phyloP scores from a whole-genome alignment of 2,113 vertebrate genomes.

The Macrotus californicus region DNA sequence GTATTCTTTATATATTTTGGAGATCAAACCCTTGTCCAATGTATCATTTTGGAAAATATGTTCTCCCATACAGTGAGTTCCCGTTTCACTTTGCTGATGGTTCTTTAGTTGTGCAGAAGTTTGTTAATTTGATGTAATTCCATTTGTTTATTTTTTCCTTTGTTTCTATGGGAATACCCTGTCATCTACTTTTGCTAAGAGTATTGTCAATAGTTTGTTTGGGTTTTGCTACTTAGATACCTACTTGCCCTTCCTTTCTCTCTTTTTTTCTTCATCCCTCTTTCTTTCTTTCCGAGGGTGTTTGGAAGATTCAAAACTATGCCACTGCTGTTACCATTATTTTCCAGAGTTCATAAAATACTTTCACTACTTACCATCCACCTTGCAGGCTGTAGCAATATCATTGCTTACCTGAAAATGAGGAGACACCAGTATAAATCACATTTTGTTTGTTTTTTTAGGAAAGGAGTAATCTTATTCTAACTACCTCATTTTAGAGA shows the following conservation, averaged over 20 bases:
- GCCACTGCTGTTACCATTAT: neutral
- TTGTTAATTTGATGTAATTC: too few relatives aligned
- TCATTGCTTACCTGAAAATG: neutral
- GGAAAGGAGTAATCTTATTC: neutral
- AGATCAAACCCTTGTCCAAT: too few relatives aligned
- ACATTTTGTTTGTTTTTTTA: neutral
- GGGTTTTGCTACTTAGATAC: neutral
- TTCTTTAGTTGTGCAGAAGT: too few relatives aligned
- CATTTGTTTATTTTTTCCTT: too few relatives aligned
- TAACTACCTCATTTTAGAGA: neutral
- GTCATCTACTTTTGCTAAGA: neutral
- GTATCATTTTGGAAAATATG: too few relatives aligned
- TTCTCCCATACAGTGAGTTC: too few relatives aligned
- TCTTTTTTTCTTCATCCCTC: neutral
- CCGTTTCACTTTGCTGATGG: too few relatives aligned
- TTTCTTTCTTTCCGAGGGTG: neutral
- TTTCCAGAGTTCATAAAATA: neutral
- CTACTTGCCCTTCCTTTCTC: neutral
- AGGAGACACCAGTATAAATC: neutral
- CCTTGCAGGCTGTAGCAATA: neutral
- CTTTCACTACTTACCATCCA: neutral
- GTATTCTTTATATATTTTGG: too few relatives aligned
- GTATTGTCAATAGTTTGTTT: neutral
- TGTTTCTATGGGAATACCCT: neutral
- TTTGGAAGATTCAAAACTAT: neutral